phyloP scores from a whole-genome alignment of 2,113 vertebrate species.

The Tringa solitaria region DNA sequence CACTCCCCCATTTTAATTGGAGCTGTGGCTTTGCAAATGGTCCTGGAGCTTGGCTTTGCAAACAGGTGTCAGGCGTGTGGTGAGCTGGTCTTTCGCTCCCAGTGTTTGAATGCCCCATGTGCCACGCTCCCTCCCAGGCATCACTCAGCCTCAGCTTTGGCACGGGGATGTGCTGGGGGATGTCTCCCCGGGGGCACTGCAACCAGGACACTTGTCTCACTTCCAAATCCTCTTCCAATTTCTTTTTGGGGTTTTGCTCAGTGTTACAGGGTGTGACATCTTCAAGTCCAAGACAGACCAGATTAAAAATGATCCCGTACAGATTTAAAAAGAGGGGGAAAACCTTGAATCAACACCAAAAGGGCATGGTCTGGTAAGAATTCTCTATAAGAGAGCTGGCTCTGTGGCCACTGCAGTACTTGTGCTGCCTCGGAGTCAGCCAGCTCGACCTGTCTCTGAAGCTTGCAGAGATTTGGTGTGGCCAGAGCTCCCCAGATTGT shows the following conservation, averaged over 20 bases:
- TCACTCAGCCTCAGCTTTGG: background rate
- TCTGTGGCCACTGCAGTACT: background rate
- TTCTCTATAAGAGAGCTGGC: background rate
- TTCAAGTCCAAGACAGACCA: background rate
- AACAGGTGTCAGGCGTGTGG: background rate
- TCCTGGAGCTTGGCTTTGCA: background rate
- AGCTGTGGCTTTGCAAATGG: background rate
- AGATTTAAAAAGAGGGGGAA: background rate
- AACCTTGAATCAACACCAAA: background rate
- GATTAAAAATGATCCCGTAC: background rate
- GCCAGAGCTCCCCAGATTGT: constrained; percentile 61
- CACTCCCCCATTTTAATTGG: background rate
- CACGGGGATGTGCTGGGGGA: background rate
- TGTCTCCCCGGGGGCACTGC: background rate
- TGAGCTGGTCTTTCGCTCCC: background rate
- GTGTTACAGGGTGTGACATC: background rate
- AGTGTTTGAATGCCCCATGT: background rate
- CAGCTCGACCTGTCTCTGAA: background rate
- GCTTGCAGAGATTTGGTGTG: background rate
- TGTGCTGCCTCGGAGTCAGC: background rate
- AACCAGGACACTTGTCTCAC: background rate
- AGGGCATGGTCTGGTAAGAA: background rate
- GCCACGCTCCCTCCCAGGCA: background rate
- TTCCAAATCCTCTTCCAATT: background rate
- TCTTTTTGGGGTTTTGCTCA: background rate